Evolutionary conservation across 1,140 invertebrate genomes (phyloP), one percentile per base, ranked within the genome.

Genomic region (Drosophila repleta): DNA sequence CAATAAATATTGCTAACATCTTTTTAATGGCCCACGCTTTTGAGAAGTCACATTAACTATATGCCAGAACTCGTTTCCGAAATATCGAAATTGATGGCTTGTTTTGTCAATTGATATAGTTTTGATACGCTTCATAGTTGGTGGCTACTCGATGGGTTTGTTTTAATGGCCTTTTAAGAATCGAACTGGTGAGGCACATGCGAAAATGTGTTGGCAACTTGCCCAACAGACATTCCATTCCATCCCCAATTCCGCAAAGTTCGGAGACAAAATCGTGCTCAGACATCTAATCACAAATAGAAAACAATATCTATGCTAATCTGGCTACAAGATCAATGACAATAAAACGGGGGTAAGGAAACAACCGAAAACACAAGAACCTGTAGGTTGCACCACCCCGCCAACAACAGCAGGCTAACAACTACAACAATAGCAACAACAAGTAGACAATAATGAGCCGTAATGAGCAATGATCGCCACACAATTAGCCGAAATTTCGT

Each of bases 291-390:
- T 87, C 82, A 80, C 78, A 74, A 88, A 82, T 78, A 69, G 78
- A 80, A 78, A 82, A 87, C 82, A 87, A 79, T 88, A 87, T 87
- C 82, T 87, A 87, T 87, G 82, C 82, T 87, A 87, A 87, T 87
- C 82, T 87, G 18, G 71, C 10, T 82, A 87, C 82, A 87, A 87
- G 82, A 87, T 87, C 82, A 88, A 88, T 87, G 83, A 83, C 83
- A 87, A 88, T 88, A 87, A 87, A 88, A 88, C 64, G 79, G 72
- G 58, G 65, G 63, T 57, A 71, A 69, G n/a, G 45, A 52, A 41
- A 37, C 53, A 66, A 58, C 58, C 7, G 15, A 85, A 71, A 84
- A 79, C 66, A 76, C 80, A 87, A 87, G 82, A 85, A 85, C 82
- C 82, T 85, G 82, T 69, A 79, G 60, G 67, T 68, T 74, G 66